Percentiles rank a stretch among this genome's conserved stretches.
These are phyloP conservation scores for Panurus biarmicus DNA, from an alignment of 2,113 vertebrate species.

Conservation along the genomic window DNA sequence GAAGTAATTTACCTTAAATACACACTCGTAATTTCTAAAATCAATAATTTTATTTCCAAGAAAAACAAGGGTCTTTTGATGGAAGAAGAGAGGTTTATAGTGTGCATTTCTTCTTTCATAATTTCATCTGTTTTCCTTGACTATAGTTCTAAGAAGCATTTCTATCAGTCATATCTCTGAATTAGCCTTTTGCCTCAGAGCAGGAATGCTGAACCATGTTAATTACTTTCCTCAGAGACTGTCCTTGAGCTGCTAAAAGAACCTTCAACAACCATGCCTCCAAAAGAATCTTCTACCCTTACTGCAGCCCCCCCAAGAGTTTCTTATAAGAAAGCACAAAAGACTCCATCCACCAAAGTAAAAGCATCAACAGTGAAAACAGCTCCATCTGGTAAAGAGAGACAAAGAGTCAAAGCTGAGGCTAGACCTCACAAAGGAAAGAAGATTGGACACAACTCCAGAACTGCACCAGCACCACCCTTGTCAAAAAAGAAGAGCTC, in stretches of 20 bases:
- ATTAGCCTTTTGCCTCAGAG: neutral
- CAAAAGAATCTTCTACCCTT: neutral
- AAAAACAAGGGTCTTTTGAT: neutral
- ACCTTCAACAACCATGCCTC: neutral
- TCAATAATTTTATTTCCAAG: neutral
- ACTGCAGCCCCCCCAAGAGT: neutral
- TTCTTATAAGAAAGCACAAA: neutral
- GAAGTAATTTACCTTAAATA: neutral
- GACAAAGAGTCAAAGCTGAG: neutral
- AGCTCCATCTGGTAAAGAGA: neutral
- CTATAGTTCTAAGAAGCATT: neutral
- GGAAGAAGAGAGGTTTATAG: neutral
- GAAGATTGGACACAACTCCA: neutral
- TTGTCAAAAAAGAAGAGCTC: neutral
- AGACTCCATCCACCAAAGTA: neutral
- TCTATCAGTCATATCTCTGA: neutral
- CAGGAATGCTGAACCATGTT: neutral
- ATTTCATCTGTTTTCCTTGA: neutral
- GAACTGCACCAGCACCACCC: neutral
- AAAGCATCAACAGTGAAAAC: neutral
- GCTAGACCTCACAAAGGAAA: neutral
- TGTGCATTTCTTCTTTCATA: neutral
- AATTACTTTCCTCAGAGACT: slow-evolving; percentile 54
- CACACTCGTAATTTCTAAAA: neutral
- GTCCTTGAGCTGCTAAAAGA: slow-evolving; percentile 56